Percentiles rank a stretch among this genome's conserved stretches.
Evolutionary conservation across 2,113 vertebrate genomes (phyloP).

Genomic region (Apaloderma vittatum): DNA sequence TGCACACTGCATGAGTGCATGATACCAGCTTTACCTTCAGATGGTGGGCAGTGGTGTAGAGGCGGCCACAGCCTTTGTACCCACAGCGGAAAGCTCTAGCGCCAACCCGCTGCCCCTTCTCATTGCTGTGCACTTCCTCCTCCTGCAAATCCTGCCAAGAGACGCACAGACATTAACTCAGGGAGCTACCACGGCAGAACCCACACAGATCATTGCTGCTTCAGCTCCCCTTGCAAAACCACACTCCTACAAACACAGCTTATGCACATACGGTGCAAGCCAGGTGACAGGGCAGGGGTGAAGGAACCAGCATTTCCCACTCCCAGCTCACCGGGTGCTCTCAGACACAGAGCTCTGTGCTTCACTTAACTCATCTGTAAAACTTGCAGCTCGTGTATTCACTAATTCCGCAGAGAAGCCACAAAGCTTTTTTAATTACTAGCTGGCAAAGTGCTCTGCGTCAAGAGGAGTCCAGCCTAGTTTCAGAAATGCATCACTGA

Average conservation of each 20-base stretch:
- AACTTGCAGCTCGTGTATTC: background rate
- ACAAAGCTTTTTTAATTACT: background rate
- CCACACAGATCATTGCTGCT: background rate
- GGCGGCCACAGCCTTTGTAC: slow-evolving; percentile 83
- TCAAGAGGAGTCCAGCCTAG: rapidly evolving
- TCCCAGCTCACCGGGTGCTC: background rate
- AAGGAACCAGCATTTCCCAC: background rate
- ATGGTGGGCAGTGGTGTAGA: slow-evolving; percentile 87
- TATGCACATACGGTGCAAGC: background rate
- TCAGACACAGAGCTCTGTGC: background rate
- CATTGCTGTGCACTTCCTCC: slow-evolving; percentile 62
- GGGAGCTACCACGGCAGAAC: background rate
- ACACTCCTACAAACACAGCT: background rate
- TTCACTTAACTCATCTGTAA: background rate
- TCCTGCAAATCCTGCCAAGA: slow-evolving; percentile 75
- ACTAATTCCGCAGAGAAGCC: background rate
- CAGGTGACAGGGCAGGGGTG: background rate
- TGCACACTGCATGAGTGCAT: background rate
- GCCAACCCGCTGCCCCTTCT: slow-evolving; percentile 73
- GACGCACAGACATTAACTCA: background rate
- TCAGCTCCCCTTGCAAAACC: background rate
- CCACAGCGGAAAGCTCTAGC: slow-evolving; percentile 82
- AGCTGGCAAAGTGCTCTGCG: background rate
- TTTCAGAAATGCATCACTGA: background rate
- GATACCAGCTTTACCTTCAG: slow-evolving; percentile 79